Conservation (phyloP, 2,113 vertebrate genomes). For the Antennarius striatus region DNA sequence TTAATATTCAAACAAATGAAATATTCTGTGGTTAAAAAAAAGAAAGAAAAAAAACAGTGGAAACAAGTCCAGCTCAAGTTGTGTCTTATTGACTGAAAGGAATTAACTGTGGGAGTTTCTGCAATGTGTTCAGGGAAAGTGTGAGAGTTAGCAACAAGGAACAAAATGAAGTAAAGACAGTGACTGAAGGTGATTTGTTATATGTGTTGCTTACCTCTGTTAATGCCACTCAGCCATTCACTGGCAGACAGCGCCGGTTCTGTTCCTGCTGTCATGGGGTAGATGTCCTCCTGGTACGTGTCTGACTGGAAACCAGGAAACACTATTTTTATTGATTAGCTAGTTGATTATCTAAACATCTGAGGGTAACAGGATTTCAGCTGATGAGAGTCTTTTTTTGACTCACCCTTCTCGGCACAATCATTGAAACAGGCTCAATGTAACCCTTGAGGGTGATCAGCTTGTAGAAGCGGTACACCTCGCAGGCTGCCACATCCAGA, state of each 20-base stretch:
- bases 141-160: neutral
- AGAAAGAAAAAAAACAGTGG: neutral
- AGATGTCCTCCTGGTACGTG: constrained; percentile 98
- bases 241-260: constrained; percentile 90
- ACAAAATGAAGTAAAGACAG: neutral
- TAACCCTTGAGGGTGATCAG: constrained; percentile 94
- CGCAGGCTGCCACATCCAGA: constrained; percentile 91
- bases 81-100: neutral
- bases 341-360: neutral
- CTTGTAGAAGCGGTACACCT: constrained; percentile 98
- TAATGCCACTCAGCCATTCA: constrained; percentile 93
- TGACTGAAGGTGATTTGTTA: no score
- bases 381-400: neutral
- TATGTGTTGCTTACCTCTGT: constrained; percentile 83
- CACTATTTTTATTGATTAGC: neutral
- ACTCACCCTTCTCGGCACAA: constrained; percentile 95
- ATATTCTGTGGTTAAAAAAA: neutral
- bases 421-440: constrained; percentile 98
- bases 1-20: neutral
- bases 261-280: constrained; percentile 94
- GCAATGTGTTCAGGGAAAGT: neutral
- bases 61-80: constrained; percentile 1
- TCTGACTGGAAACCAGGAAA: constrained; percentile 85
- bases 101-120: constrained; percentile 9
- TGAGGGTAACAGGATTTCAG: neutral